Conservation (phyloP, 2,113 vertebrate species). For the Sakesphorus luctuosus region DNA sequence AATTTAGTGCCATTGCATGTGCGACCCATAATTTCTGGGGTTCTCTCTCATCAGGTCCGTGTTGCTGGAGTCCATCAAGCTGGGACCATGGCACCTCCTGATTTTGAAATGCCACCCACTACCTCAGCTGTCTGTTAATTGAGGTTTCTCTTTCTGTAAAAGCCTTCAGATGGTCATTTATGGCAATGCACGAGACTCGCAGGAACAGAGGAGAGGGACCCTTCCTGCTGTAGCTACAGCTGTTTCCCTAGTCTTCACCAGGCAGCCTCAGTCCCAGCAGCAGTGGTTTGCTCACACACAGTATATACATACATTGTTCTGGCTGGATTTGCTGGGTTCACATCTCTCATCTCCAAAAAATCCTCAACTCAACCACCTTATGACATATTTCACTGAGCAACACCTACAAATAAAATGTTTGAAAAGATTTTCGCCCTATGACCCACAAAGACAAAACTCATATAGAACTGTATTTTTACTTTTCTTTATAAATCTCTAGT, state of each 20-base stretch:
- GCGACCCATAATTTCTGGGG: rapidly evolving
- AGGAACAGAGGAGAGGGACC: neutral
- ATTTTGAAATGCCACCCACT: neutral
- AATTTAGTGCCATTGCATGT: neutral
- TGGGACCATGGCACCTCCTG: neutral
- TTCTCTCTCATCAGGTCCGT: neutral
- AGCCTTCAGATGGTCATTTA: neutral
- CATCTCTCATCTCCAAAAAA: neutral
- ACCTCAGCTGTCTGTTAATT: neutral
- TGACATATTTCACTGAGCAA: neutral
- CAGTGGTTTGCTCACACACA: neutral
- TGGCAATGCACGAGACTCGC: neutral
- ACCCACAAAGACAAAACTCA: neutral
- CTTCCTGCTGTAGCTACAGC: neutral
- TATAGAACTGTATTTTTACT: neutral
- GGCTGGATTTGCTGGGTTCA: neutral
- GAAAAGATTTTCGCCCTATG: neutral
- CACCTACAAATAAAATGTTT: neutral
- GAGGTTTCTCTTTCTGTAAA: neutral
- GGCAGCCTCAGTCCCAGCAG: neutral
- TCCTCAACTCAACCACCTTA: neutral
- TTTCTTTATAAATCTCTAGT: neutral
- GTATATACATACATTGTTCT: neutral
- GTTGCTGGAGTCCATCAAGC: neutral
- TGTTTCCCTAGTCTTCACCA: neutral